Evolutionary conservation across 2,113 vertebrate genomes (phyloP), one percentile per base, ranked within the genome.

Genomic region (Brachyhypopomus occidentalis): DNA sequence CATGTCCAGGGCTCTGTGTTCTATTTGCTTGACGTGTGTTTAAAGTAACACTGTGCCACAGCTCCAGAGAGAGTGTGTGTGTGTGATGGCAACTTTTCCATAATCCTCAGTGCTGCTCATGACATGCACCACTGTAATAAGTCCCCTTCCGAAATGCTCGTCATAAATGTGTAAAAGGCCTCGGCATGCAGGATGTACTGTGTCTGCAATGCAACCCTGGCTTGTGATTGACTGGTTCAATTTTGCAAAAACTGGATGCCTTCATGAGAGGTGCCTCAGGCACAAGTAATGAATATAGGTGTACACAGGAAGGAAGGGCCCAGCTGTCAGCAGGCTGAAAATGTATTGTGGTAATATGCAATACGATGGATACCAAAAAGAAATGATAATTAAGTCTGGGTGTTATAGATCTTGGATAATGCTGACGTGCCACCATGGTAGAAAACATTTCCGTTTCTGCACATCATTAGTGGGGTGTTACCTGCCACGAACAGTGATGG

Each of bases 401-500:
- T 67, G 59, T 73, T 58, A 77, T 83, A 64, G 72, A 76, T 41
- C 36, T 72, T 60, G 34, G 20, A 22, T 48, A 60, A 75, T 58
- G 62, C n/a, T 67, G 77, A 80, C 62, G 36, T 80, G 60, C 74
- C 72, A 72, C 62, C 80, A 77, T 59, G 38, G 52, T 41, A 41
- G 66, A 70, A 70, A 73, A 38, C 36, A 67, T 83, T 76, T 73
- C 72, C 67, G 48, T 48, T 22, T 77, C 67, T 72, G 66, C 75
- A 66, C 67, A 36, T 83, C 77, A 83, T 77, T 80, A 80, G 36
- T 20, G 17, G 20, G 62, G 14, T 83, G 70, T 78, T 83, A 83
- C 78, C 78, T 78, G 60, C 63, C 72, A 60, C 80, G 64, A 60
- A 59, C 62, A 63, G 19, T 80, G 83, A 82, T 86, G 36, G 73